These are phyloP conservation scores for Brachypodius melanocephalos DNA, from an alignment of 2,113 vertebrate species.

Conservation along the genomic window DNA sequence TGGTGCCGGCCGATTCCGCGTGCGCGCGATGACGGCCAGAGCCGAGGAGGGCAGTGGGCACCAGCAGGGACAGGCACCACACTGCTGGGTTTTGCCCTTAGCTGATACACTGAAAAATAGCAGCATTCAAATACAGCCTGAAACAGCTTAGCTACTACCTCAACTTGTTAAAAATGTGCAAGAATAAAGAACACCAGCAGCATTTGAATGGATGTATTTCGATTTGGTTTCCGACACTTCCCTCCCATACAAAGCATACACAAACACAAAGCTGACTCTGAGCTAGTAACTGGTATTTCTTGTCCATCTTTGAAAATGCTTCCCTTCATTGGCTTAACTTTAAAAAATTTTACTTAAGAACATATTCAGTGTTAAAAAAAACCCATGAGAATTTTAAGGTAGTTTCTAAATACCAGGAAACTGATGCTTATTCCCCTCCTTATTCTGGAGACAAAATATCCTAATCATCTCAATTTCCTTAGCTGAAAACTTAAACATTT, in stretches of 20 bases:
- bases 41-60: neutral
- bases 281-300: neutral
- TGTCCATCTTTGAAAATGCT: neutral
- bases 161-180: conserved; percentile 12
- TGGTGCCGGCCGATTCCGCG: fast-evolving
- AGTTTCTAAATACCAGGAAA: neutral
- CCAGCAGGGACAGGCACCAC: neutral
- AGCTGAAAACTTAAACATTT: neutral
- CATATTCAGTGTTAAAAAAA: neutral
- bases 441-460: neutral
- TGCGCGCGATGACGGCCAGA: neutral
- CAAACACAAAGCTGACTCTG: neutral
- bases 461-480: neutral
- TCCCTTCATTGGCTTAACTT: neutral
- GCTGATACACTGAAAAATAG: neutral
- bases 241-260: neutral
- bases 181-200: conserved; percentile 39
- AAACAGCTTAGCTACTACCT: conserved; percentile 15
- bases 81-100: neutral
- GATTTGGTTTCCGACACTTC: neutral
- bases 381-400: neutral
- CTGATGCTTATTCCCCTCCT: neutral
- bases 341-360: neutral
- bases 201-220: neutral
- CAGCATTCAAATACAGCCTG: conserved; percentile 41